phyloP scores from a whole-genome alignment of 2,113 vertebrate genomes.

The Aphyosemion australe region DNA sequence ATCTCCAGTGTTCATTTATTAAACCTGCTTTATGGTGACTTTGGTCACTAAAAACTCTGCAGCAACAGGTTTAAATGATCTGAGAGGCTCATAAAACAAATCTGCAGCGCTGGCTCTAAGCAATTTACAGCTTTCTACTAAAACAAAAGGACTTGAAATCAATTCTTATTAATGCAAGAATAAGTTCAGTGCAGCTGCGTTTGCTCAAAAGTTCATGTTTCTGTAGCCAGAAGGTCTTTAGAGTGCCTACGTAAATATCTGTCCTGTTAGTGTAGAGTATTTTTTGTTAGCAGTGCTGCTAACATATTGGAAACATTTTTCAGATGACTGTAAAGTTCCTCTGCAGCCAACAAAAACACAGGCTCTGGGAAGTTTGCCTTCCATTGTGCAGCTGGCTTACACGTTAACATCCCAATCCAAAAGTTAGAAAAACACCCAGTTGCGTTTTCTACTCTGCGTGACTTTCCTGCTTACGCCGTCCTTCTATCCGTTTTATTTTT shows the following conservation, averaged over 20 bases:
- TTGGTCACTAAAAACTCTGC: neutral
- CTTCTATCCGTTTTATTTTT: constrained; percentile 42
- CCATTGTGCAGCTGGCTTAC: constrained; percentile 59
- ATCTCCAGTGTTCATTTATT: neutral
- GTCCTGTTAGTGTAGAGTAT: neutral
- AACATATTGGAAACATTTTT: constrained; percentile 32
- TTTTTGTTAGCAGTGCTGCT: constrained; percentile 13
- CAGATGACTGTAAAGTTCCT: constrained; percentile 27
- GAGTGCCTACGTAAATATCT: constrained; percentile 8
- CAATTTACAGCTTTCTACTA: constrained; percentile 10
- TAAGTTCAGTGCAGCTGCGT: neutral
- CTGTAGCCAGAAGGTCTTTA: neutral
- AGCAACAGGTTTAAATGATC: constrained; percentile 1
- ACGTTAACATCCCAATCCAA: constrained; percentile 52
- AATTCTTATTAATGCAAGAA: constrained; percentile 15
- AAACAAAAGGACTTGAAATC: constrained; percentile 9
- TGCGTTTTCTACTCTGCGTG: constrained; percentile 32
- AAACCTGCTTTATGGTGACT: neutral
- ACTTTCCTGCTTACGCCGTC: constrained; percentile 20
- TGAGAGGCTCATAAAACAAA: constrained; percentile 25
- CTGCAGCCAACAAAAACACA: constrained; percentile 60
- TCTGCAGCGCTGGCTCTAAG: constrained; percentile 10
- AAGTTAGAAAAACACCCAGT: constrained; percentile 57
- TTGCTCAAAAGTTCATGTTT: neutral
- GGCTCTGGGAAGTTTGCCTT: constrained; percentile 56